Percentiles rank a stretch among this genome's conserved stretches.
These are phyloP conservation scores for Tridacna gigas DNA, from an alignment of 2,888 invertebrate genomes.

Conservation along the genomic window DNA sequence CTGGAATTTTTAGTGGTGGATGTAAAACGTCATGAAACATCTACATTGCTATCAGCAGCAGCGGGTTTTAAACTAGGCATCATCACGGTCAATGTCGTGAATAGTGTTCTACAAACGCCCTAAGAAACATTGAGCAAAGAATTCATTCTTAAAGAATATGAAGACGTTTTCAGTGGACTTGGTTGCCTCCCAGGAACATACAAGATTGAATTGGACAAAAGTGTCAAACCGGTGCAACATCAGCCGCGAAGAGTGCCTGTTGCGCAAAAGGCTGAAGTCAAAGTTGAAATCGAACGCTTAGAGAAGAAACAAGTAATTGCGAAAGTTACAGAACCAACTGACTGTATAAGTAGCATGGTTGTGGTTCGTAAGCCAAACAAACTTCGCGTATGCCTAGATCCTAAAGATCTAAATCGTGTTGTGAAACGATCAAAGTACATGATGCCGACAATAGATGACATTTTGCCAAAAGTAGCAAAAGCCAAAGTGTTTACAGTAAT, in stretches of 20 bases:
- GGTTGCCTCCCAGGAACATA: conserved; percentile 44
- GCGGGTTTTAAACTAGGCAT: no score
- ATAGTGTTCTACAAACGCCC: no score
- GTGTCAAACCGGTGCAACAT: conserved; percentile 20
- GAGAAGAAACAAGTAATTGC: conserved; percentile 24
- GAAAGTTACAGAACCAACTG: conserved; percentile 44
- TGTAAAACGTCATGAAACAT: no score
- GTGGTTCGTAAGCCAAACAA: conserved; percentile 36
- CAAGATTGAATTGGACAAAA: conserved; percentile 11
- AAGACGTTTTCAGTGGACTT: conserved; percentile 46
- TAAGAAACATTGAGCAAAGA: conserved; percentile 12
- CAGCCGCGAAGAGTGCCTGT: conserved; percentile 42
- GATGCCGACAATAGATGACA: conserved; percentile 66
- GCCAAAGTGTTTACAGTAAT: conserved; percentile 67
- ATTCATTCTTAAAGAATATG: conserved; percentile 27
- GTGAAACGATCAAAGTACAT: conserved; percentile 52
- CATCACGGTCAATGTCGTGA: no score
- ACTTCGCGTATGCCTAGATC: conserved; percentile 61
- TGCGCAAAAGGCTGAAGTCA: conserved; percentile 28
- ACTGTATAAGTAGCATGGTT: conserved; percentile 58
- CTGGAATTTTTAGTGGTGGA: no score
- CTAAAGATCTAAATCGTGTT: conserved; percentile 57
- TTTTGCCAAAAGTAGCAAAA: conserved; percentile 59
- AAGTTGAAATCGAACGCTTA: conserved; percentile 23
- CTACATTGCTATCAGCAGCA: no score